phyloP scores from a whole-genome alignment of 2,888 invertebrate species.

The Aricia artaxerxes region DNA sequence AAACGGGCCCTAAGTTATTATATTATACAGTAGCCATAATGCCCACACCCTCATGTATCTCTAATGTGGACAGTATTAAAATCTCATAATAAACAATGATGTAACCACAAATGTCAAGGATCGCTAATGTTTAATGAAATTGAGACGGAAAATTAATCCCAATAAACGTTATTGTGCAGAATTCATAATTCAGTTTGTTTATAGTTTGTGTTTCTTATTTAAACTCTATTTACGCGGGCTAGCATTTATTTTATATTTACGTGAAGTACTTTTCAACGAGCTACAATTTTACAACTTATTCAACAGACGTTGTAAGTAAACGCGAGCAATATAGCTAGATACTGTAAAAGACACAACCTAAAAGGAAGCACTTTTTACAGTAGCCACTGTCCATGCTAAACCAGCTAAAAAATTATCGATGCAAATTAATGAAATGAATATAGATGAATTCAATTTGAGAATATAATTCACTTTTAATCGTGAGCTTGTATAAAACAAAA shows the following conservation, averaged over 20 bases:
- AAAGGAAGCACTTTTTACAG: too few species aligned
- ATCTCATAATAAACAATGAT: constrained; percentile 1
- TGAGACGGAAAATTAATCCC: background rate
- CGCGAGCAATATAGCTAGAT: too few species aligned
- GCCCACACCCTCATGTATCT: background rate
- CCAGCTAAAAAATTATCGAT: background rate
- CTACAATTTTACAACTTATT: too few species aligned
- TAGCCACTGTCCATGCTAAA: too few species aligned
- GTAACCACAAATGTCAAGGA: constrained; percentile 9
- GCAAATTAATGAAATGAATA: background rate
- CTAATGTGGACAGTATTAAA: background rate
- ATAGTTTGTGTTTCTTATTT: too few species aligned
- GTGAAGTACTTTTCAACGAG: too few species aligned
- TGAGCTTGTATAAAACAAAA: background rate
- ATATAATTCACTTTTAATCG: background rate
- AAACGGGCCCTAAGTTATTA: too few species aligned
- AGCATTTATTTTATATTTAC: too few species aligned
- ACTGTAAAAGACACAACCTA: too few species aligned
- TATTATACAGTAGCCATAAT: background rate
- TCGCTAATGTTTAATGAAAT: background rate
- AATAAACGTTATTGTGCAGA: background rate
- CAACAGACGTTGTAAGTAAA: too few species aligned
- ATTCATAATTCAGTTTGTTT: background rate
- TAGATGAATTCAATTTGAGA: background rate
- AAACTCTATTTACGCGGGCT: too few species aligned